Base-by-base conservation (phyloP, 1,140 invertebrate genomes). In the Brachionus plicatilis region DNA sequence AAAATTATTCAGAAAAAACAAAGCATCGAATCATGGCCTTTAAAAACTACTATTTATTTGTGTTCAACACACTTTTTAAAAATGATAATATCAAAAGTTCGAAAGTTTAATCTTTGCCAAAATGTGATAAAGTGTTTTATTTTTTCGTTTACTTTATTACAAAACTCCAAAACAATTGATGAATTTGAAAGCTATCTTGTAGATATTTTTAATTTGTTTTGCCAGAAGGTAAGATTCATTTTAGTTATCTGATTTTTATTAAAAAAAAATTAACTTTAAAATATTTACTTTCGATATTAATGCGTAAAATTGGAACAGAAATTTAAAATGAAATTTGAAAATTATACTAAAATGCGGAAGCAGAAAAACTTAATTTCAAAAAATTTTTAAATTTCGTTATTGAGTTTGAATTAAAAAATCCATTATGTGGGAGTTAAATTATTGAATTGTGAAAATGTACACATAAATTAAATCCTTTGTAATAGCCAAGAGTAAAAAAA, bases 61-160 rank as follows among this genome's bases (percentile, higher is more conserved):
- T 72, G 68, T 72, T 72, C 68, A 72, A 72, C 68, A 43, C 68
- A 72, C n/a, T 72, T 72, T 72, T 43, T 72, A n/a, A 72, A 72
- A 41, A 14, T 72, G 14, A 43, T 72, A 20, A 43, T 43, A 14
- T 72, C 68, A 72, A 72, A 72, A 45, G 37, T n/a, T n/a, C 8
- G 41, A n/a, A 72, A 72, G 37, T 6, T 72, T n/a, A 43, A 72
- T 43, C 37, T 72, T 17, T 20, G 41, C n/a, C 37, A 43, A n/a
- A n/a, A 72, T 43, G 14, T 43, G 20, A 72, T 17, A 41, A 14
- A 24, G 17, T 17, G 9, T 17, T 72, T 72, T 72, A 43, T 72
- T 14, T 45, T 72, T 8, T 14, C 14, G 3, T 72, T 72, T 43
- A 72, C 33, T n/a, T 43, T 72, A 72, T 24, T 72, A 43, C 29